A percentile compares a stretch with the other conserved stretches of the same genome.
Conservation (phyloP, 2,113 vertebrate genomes). For the Picathartes gymnocephalus region DNA sequence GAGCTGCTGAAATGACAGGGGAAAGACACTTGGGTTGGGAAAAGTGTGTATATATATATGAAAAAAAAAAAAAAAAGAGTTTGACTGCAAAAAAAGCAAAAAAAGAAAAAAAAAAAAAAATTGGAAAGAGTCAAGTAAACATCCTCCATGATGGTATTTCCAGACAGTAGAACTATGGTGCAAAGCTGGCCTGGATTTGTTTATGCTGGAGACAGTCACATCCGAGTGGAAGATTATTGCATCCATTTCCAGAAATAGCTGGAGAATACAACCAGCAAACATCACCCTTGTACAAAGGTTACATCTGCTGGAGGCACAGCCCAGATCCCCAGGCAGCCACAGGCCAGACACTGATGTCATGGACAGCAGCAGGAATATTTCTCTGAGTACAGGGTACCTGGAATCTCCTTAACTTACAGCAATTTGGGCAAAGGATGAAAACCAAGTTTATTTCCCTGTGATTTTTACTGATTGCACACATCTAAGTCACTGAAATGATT, state of each 20-base stretch:
- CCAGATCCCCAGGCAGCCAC: not conserved
- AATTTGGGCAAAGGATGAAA: not conserved
- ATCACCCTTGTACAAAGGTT: not conserved
- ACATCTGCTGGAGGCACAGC: not conserved
- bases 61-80: not conserved
- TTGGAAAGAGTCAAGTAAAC: slow-evolving; percentile 13
- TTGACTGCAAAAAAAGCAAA: slow-evolving; percentile 24
- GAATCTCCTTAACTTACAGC: not conserved
- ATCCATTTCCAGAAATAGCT: slow-evolving; percentile 42
- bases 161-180: not conserved
- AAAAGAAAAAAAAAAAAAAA: not conserved
- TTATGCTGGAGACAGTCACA: slow-evolving; percentile 52
- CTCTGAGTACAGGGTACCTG: not conserved
- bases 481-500: not conserved
- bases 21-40: not conserved
- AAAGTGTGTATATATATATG: not conserved
- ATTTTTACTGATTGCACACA: not conserved
- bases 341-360: not conserved
- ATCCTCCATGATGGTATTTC: slow-evolving; percentile 37
- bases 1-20: not conserved
- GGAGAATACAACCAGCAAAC: not conserved
- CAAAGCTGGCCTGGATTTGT: slow-evolving; percentile 23
- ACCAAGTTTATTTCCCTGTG: not conserved
- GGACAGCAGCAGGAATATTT: not conserved
- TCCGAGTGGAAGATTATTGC: slow-evolving; percentile 18